Evolutionary conservation across 2,888 invertebrate species (phyloP).

Genomic region (Aproaerema taeniolella): DNA sequence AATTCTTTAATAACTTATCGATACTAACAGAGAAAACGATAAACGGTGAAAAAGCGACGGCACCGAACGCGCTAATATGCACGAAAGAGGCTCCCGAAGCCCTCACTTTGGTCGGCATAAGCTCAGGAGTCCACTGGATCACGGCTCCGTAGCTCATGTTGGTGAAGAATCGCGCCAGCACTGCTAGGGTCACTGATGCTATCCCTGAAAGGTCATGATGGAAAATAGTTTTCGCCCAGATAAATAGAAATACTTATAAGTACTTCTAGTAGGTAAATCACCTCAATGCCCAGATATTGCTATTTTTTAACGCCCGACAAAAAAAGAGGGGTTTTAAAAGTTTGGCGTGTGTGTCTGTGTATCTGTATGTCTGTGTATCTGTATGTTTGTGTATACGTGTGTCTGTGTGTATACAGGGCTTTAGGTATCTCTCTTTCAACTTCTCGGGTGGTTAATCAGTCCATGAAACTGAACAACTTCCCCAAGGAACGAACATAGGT

Average conservation of each 20-base stretch:
- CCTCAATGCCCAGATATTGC: background rate
- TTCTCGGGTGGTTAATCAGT: too few relatives aligned
- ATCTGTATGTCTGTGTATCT: too few relatives aligned
- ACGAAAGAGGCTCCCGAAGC: constrained; percentile 45
- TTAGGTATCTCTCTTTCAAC: too few relatives aligned
- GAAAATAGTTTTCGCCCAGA: too few relatives aligned
- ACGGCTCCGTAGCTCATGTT: constrained; percentile 46
- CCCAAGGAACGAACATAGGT: background rate
- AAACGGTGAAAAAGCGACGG: constrained; percentile 42
- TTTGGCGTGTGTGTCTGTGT: too few relatives aligned
- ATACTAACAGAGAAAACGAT: constrained; percentile 48
- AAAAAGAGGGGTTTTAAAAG: too few relatives aligned
- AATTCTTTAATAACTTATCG: too few relatives aligned
- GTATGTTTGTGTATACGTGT: too few relatives aligned
- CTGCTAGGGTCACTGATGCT: constrained; percentile 38
- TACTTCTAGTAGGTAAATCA: background rate
- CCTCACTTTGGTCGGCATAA: constrained; percentile 45
- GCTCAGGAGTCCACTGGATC: constrained; percentile 45
- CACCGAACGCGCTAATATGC: constrained; percentile 41
- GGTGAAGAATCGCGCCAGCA: constrained; percentile 41
- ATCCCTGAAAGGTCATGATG: constrained; percentile 38
- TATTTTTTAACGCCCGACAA: too few relatives aligned
- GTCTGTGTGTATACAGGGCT: too few relatives aligned
- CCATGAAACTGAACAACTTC: too few relatives aligned
- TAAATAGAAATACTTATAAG: background rate